Conservation (phyloP, 2,113 vertebrate genomes). For the Eupsittula cactorum region DNA sequence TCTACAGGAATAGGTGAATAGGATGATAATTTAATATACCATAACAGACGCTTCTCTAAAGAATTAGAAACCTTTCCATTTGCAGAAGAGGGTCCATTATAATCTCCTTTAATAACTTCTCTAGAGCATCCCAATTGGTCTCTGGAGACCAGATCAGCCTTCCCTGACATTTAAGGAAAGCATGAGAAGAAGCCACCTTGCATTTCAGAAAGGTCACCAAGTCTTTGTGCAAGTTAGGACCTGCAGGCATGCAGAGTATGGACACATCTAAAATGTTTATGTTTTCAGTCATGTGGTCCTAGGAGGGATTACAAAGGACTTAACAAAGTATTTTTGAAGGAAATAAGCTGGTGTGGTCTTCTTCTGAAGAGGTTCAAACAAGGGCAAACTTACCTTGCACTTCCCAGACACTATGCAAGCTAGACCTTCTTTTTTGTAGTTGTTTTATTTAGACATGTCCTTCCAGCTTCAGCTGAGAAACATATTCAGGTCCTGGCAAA, state of each 20-base stretch:
- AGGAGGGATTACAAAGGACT: not conserved
- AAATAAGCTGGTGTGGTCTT: not conserved
- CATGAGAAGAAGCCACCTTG: not conserved
- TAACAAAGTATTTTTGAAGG: not conserved
- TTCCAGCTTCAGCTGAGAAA: not conserved
- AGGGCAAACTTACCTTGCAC: not conserved
- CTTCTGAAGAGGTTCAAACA: not conserved
- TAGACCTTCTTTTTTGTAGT: not conserved
- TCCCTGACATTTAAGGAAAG: not conserved
- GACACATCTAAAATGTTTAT: not conserved
- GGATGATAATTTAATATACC: not conserved
- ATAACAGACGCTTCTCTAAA: not conserved
- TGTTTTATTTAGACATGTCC: not conserved
- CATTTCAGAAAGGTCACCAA: not conserved
- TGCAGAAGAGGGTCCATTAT: not conserved
- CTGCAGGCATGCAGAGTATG: not conserved
- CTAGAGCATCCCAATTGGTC: not conserved
- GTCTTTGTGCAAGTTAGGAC: not conserved
- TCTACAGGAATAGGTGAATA: not conserved
- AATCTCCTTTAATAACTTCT: not conserved
- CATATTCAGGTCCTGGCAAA: not conserved
- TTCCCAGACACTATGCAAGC: not conserved
- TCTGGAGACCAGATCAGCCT: not conserved
- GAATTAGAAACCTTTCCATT: not conserved
- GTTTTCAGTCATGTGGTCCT: not conserved